Evolutionary conservation across 2,113 vertebrate species (phyloP).

Genomic region (Apodemus sylvaticus): DNA sequence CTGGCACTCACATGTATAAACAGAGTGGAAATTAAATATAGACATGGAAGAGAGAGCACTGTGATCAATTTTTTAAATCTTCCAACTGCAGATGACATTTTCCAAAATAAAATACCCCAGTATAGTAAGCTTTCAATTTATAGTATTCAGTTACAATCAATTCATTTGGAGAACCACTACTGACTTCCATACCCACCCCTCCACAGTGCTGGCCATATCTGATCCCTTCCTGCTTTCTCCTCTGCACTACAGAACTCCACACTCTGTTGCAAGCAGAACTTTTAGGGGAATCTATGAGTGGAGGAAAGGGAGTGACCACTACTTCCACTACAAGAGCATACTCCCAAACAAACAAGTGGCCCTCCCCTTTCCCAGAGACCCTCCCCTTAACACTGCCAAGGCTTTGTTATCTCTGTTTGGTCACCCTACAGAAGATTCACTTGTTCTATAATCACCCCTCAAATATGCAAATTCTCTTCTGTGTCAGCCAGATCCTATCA

Average conservation of each 20-base stretch:
- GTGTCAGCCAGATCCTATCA: neutral
- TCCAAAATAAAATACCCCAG: constrained; percentile 3
- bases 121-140: constrained; percentile 2
- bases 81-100: constrained; percentile 58
- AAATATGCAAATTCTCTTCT: constrained; percentile 22
- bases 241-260: neutral
- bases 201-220: neutral
- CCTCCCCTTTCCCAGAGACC: neutral
- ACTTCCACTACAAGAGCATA: neutral
- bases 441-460: neutral
- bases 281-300: neutral
- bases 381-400: neutral
- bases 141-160: neutral
- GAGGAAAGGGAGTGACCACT: neutral
- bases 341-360: neutral
- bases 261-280: neutral
- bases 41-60: neutral
- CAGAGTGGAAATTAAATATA: constrained; percentile 57
- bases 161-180: neutral
- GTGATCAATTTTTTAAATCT: neutral
- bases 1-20: constrained; percentile 55
- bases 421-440: neutral
- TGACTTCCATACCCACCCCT: neutral
- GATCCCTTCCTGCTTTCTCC: neutral
- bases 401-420: neutral